These are phyloP conservation scores for Hiodon tergisus DNA, from an alignment of 2,113 vertebrate genomes.

Conservation along the genomic window DNA sequence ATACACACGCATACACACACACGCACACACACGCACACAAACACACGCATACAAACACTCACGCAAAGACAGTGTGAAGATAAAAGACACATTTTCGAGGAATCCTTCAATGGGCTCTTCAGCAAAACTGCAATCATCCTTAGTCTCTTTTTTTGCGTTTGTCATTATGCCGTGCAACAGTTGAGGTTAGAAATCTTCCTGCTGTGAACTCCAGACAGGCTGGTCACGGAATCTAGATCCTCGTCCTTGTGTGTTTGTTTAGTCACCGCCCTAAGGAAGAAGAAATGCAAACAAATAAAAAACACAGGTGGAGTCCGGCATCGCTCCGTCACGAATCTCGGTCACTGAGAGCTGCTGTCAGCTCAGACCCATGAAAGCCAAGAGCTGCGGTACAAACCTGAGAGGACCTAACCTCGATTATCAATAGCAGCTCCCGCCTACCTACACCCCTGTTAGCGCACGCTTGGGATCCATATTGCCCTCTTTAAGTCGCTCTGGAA, in stretches of 20 bases:
- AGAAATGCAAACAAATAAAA: neutral
- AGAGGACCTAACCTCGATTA: neutral
- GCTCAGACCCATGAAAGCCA: neutral
- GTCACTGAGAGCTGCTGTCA: neutral
- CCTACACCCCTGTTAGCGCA: too few species aligned
- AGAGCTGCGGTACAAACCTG: neutral
- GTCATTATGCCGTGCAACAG: conserved; percentile 67
- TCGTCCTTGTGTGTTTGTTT: conserved; percentile 63
- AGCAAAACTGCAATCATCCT: neutral
- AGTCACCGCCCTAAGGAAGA: conserved; percentile 72
- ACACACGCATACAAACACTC: neutral
- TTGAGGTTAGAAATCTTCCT: conserved; percentile 66
- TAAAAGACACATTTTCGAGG: too few species aligned
- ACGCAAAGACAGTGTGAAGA: neutral
- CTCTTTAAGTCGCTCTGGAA: too few species aligned
- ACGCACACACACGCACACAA: neutral
- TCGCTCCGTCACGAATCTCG: neutral
- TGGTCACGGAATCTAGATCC: conserved; percentile 65
- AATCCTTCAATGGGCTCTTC: too few species aligned
- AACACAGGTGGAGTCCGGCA: neutral
- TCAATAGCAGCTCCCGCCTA: neutral
- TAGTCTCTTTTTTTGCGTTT: neutral
- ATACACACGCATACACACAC: too few species aligned
- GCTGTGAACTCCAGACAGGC: conserved; percentile 53
- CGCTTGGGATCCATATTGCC: too few species aligned